Conservation (phyloP, 64 coral and sea anemone species). For the Pocillopora damicornis region DNA sequence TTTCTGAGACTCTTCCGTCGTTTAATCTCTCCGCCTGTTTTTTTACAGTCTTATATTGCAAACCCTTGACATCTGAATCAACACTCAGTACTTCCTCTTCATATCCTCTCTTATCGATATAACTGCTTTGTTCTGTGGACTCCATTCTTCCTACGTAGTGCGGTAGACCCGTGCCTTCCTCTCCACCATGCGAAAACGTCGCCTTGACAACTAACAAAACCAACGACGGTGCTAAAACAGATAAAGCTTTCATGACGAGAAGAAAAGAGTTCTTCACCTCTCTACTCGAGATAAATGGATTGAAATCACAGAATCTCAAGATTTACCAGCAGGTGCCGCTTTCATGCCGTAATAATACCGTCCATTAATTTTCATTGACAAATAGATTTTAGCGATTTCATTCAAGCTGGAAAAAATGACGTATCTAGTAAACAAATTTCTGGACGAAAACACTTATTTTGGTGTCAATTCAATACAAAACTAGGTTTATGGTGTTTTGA, state of each 20-base stretch:
- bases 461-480: background rate
- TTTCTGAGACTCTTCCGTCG: background rate
- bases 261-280: background rate
- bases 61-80: background rate
- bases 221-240: background rate
- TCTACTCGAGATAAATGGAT: background rate
- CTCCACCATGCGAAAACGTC: background rate
- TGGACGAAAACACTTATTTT: background rate
- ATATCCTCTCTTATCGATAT: background rate
- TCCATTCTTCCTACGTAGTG: background rate
- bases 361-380: background rate
- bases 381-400: background rate
- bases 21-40: background rate
- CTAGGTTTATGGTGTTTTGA: too few relatives aligned
- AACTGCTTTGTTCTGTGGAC: background rate
- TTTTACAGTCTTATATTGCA: background rate
- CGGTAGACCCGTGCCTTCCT: background rate
- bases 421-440: background rate
- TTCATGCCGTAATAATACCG: background rate
- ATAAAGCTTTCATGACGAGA: background rate
- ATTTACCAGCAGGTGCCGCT: background rate
- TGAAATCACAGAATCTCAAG: background rate
- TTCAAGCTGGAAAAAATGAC: background rate
- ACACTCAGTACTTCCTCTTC: background rate
- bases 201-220: background rate